Evolutionary conservation across 2,113 vertebrate genomes (phyloP).

Genomic region (Coptodon bakossiorum): DNA sequence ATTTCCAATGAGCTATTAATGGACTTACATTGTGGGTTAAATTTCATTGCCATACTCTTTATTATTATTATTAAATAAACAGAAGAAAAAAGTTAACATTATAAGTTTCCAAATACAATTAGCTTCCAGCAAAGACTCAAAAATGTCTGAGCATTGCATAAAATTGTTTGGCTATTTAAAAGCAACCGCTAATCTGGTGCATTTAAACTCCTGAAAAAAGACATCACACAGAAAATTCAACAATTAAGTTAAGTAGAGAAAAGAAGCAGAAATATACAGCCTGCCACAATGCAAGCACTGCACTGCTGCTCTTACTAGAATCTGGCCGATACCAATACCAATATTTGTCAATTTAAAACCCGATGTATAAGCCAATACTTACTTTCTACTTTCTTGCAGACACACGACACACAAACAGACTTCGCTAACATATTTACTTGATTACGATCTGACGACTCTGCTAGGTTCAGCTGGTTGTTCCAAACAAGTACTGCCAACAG

Average conservation of each 20-base stretch:
- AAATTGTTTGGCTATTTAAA: background rate
- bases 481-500: background rate
- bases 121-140: background rate
- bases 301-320: background rate
- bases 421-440: background rate
- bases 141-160: background rate
- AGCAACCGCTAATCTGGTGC: background rate
- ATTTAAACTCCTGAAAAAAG: background rate
- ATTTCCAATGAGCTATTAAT: background rate
- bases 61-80: background rate
- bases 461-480: background rate
- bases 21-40: background rate
- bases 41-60: background rate
- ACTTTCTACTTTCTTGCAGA: background rate
- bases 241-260: background rate
- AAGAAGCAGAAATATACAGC: background rate
- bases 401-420: background rate
- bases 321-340: background rate
- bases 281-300: background rate
- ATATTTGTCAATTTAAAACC: background rate
- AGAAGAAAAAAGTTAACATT: background rate
- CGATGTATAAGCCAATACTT: background rate
- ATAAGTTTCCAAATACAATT: background rate
- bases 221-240: background rate
- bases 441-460: background rate